Evolutionary conservation across 2,113 vertebrate genomes (phyloP).

Genomic region (Podarcis cretensis): DNA sequence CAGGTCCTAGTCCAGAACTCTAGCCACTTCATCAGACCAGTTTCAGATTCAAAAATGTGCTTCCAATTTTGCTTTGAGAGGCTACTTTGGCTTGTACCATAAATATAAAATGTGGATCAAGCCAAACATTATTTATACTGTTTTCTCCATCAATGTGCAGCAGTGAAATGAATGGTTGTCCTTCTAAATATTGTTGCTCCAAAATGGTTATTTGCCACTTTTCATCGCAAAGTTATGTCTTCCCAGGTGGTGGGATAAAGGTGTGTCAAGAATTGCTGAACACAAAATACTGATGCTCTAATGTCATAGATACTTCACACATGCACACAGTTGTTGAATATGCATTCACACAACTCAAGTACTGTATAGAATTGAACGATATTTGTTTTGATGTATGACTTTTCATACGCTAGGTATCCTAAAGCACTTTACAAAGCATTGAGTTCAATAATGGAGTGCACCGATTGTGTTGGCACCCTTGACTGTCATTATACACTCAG

Average conservation of each 20-base stretch:
- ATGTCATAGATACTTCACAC: conserved; percentile 41
- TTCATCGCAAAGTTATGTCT: conserved; percentile 46
- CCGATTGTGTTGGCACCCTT: conserved; percentile 68
- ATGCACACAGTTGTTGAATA: conserved; percentile 59
- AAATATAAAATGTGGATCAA: not conserved
- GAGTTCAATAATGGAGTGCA: conserved; percentile 71
- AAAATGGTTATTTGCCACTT: conserved; percentile 1
- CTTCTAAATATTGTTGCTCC: conserved; percentile 25
- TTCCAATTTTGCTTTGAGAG: not conserved
- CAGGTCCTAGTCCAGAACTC: no score
- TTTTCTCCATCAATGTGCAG: not conserved
- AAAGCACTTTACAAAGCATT: conserved; percentile 68
- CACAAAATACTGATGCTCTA: not conserved
- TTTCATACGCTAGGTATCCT: conserved; percentile 72
- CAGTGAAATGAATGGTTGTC: not conserved
- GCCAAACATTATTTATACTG: conserved; percentile 14
- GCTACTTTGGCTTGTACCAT: not conserved
- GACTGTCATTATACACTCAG: conserved; percentile 59
- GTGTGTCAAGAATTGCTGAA: conserved; percentile 29
- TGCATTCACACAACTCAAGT: conserved; percentile 59
- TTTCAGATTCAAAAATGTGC: no score
- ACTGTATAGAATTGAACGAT: conserved; percentile 59
- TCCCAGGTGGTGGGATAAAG: conserved; percentile 25
- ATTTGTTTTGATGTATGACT: conserved; percentile 69
- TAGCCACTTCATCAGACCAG: no score